Base-by-base conservation (phyloP, 2,113 vertebrate species). In the Meriones unguiculatus region DNA sequence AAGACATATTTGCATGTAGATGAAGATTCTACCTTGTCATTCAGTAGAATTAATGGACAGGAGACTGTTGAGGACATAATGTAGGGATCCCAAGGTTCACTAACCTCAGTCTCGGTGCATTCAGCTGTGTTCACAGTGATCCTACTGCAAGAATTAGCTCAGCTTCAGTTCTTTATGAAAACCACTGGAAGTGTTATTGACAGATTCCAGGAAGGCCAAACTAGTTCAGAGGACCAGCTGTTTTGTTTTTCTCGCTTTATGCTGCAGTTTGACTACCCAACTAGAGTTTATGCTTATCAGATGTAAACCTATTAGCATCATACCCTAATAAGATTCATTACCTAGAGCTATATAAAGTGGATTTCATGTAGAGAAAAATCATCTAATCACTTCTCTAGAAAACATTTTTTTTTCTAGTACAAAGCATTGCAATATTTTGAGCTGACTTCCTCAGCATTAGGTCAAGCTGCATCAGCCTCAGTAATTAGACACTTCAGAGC, bases 251-350 rank as follows among this genome's bases (percentile, higher is more conserved):
- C 73, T 93, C 17, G 87, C 76, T 17, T 5, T 67, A 69, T 32
- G 38, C 15, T 69, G 41, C 1, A 76, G 7, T 70, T 87, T 75
- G 35, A 86, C 89, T 73, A 46, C 64, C 15, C 30, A 65, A 89
- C 35, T 62, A 28, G 24, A 89, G 75, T 46, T 46, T 46, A 46
- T 46, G 46, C 5, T 46, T 46, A 46, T 46, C 46, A 46, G 4
- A 46, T 46, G 46, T 46, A 46, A 46, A 46, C 46, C 46, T 46
- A 46, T 46, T 46, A 46, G 46, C 46, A 46, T 30, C 14, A n/a
- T 57, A 93, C 30, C 54, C 90, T 95, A 67, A 87, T 75, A 87
- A 84, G 96, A 67, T n/a, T 87, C 80, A 87, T 59, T 85, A 52
- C 24, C 35, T 76, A 62, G 87, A 91, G 38, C 85, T 41, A 65